These are phyloP conservation scores for Tridacna gigas DNA, from an alignment of 2,888 invertebrate genomes.

Conservation along the genomic window DNA sequence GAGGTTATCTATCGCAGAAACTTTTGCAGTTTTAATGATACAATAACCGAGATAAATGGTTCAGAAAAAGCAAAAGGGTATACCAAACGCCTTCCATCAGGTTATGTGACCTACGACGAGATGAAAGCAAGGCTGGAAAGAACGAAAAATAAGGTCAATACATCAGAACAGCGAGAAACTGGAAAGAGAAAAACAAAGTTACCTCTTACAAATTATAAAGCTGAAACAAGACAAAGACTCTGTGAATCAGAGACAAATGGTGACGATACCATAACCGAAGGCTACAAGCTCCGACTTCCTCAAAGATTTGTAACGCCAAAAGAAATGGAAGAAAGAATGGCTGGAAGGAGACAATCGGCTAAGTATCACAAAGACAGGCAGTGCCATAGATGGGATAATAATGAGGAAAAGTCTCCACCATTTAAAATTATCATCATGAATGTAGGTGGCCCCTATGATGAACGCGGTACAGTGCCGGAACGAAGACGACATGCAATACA, in stretches of 20 bases:
- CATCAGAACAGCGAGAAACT: no score
- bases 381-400: no score
- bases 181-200: no score
- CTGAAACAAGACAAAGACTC: no score
- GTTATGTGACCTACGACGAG: background rate
- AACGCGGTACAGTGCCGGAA: slow-evolving; percentile 14
- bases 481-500: slow-evolving; percentile 44
- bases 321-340: background rate
- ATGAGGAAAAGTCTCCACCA: no score
- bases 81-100: background rate
- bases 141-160: background rate
- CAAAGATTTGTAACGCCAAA: background rate
- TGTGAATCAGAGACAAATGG: no score
- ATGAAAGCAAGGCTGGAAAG: background rate
- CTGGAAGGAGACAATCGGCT: no score
- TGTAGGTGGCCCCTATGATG: slow-evolving; percentile 32
- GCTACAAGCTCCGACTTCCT: background rate
- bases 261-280: background rate
- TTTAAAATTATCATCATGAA: slow-evolving; percentile 48
- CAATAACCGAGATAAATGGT: no score
- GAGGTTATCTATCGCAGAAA: no score
- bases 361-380: no score
- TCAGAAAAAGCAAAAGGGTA: background rate
- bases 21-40: no score
- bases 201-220: no score